Evolutionary conservation across 2,113 vertebrate genomes (phyloP), one percentile per base, ranked within the genome.

Genomic region (Corythaixoides concolor): DNA sequence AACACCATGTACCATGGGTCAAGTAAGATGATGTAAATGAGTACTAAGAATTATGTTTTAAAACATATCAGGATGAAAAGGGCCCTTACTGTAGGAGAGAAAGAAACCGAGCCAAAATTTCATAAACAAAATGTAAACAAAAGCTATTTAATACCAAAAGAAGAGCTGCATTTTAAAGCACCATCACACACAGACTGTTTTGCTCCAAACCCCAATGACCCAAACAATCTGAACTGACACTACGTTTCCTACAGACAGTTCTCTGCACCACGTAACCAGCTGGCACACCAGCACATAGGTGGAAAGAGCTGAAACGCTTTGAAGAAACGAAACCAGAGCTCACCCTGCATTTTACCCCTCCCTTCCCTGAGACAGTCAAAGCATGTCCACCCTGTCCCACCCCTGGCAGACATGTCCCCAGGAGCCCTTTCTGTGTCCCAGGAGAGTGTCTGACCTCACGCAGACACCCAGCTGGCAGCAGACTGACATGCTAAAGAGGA

Each of bases 391-490:
- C 33, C 58, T 8, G 2, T 21, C 59, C 58, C 58, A 19, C 45
- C 41, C 37, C 41, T 15, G 53, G n/a, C 32, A 74, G 52, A 11
- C 0, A 11, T 17, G 52, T 0, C 28, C 17, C 60, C 30, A 8
- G 22, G 28, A 73, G 50, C 53, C 53, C 13, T 8, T 53, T 7
- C 20, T 9, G 11, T 6, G 6, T 16, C 43, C 67, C 56, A 43
- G 35, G 14, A 45, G 15, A 0, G 7, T 4, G 16, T 18, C 52
- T 19, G 20, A 8, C 26, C 72, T 30, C 64, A 4, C 1, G 49
- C 35, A 64, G 39, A 33, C 0, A 19, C 45, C 27, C 58, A 89
- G 0, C 4, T 2, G 45, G 14, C 68, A 55, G 4, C 43, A 37
- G 41, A 23, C 8, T 23, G 21, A 17, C 11, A 23, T 0, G 7